Evolutionary conservation across 1,140 invertebrate species (phyloP).

Genomic region (Globodera rostochiensis): DNA sequence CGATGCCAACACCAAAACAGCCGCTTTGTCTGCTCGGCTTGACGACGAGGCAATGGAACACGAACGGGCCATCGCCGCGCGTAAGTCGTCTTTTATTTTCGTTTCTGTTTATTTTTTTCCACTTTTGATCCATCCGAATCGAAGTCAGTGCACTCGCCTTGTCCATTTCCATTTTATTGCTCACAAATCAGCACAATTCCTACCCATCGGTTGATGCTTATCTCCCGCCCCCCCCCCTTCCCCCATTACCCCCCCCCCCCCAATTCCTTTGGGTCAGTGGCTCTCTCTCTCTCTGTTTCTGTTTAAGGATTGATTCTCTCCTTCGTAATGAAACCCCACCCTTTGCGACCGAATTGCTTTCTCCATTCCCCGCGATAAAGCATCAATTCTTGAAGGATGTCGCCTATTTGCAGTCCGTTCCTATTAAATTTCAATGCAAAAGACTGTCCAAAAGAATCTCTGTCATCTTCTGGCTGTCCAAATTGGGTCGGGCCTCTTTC

Average conservation of each 20-base stretch:
- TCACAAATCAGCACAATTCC: neutral
- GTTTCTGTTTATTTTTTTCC: too few relatives aligned
- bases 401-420: neutral
- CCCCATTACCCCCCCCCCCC: neutral
- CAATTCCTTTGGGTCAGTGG: neutral
- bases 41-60: neutral
- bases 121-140: neutral
- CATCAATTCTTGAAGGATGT: neutral
- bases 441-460: neutral
- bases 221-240: neutral
- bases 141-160: neutral
- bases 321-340: too few relatives aligned
- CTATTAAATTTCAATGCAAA: neutral
- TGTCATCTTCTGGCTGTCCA: too few relatives aligned
- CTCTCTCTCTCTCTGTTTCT: neutral
- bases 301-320: neutral
- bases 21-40: neutral
- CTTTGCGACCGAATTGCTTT: neutral
- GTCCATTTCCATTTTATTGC: neutral
- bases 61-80: neutral
- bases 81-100: neutral
- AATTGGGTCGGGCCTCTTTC: neutral
- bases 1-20: neutral
- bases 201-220: neutral
- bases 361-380: neutral